Percentiles rank a stretch among this genome's conserved stretches.
Conservation (phyloP, 2,797 vertebrate genomes). For the Sebastes nivosus region DNA sequence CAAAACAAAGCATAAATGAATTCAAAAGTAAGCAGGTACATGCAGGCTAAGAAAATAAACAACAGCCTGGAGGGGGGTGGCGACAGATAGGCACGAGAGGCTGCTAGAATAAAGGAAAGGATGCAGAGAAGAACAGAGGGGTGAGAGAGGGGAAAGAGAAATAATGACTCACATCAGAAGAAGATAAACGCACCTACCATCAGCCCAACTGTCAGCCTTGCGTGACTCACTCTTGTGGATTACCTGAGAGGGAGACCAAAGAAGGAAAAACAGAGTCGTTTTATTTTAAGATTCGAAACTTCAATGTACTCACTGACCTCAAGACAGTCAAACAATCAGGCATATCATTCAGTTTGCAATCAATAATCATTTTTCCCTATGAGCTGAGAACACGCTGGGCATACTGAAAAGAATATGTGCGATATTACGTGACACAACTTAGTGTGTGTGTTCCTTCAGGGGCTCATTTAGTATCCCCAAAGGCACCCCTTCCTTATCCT, state of each 20-base stretch:
- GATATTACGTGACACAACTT: background rate
- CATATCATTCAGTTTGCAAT: conserved; percentile 2
- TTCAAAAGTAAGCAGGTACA: background rate
- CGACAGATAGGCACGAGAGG: conserved; percentile 3
- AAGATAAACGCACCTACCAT: conserved; percentile 76
- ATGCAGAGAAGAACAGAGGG: background rate
- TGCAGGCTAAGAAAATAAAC: conserved; percentile 7
- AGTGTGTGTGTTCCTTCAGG: conserved; percentile 18
- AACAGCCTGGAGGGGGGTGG: background rate
- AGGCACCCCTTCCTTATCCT: conserved; percentile 15
- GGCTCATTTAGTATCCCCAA: conserved; percentile 53
- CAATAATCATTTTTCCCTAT: conserved; percentile 1
- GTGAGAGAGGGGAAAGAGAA: background rate
- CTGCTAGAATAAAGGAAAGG: background rate
- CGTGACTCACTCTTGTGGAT: conserved; percentile 53
- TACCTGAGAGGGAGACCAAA: conserved; percentile 55
- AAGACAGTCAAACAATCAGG: background rate
- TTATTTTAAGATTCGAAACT: background rate
- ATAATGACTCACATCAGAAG: conserved; percentile 8
- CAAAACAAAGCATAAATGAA: background rate
- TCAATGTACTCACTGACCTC: background rate
- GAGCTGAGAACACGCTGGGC: background rate
- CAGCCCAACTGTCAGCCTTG: conserved; percentile 57
- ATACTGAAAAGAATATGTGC: background rate
- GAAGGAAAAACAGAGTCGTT: conserved; percentile 2